Evolutionary conservation across 2,888 invertebrate species (phyloP), one percentile per base, ranked within the genome.

Genomic region (Ormyrus labotus): DNA sequence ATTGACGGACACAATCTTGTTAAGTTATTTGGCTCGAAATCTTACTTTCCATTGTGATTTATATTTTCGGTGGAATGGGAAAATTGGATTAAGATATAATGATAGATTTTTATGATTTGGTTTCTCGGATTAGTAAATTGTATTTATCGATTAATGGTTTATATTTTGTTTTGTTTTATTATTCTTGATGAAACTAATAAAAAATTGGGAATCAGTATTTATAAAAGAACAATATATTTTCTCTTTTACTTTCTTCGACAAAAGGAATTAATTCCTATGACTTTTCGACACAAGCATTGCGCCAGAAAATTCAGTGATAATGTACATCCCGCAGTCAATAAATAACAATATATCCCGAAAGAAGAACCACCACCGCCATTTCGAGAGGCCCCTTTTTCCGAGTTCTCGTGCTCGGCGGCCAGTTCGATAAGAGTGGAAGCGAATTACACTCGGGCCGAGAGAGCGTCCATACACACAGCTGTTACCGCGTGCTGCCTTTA

Each of bases 371-470:
- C 34, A 4, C 34, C 34, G 34, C 34, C 34, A 34, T 3, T 4
- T 34, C 34, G 34, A 34, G 34, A 34, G 34, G 34, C 34, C 34
- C 34, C 34, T 34, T 34, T 34, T 34, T 34, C 34, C 34, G 34
- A 34, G 34, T 34, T 4, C 34, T 34, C 34, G 34, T 34, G 34
- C 34, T 34, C 34, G 34, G 34, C 34, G 34, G 34, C 34, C 4
- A 34, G 34, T 34, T 34, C 73, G 81, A 81, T 78, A 74, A 80
- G 81, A 81, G 74, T 82, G 83, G 79, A 83, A 78, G 81, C 72
- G 78, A 80, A 65, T 73, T 83, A 81, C 78, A 8, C 10, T 45
- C 74, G 58, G 34, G 34, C 19, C 50, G 50, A 51, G 60, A 63
- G 60, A 19, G 34, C 48, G 55, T 19, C 5, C 53, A 51, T 7